phyloP scores from a whole-genome alignment of 2,888 invertebrate species.

The Taenaris catops region DNA sequence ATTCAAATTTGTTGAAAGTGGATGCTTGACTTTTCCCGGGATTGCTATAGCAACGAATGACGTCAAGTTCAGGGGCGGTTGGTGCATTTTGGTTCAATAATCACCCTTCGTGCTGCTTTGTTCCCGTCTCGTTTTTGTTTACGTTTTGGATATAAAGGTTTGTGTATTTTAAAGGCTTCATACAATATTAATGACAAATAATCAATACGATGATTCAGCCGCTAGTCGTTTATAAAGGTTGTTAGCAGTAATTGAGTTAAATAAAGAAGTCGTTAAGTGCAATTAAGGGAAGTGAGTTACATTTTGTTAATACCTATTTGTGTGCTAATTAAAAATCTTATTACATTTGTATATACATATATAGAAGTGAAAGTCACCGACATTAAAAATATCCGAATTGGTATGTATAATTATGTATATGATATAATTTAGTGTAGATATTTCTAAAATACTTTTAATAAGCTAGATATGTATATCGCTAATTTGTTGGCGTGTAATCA shows the following conservation, averaged over 20 bases:
- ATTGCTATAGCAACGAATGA: constrained; percentile 69
- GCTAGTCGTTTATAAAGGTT: background rate
- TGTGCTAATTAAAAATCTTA: no score
- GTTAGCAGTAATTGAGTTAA: constrained; percentile 9
- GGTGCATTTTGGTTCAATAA: constrained; percentile 75
- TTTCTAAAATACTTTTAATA: no score
- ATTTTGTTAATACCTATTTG: background rate
- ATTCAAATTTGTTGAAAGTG: constrained; percentile 33
- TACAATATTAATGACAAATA: background rate
- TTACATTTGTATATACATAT: no score
- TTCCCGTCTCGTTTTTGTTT: constrained; percentile 27
- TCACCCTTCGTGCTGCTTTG: constrained; percentile 35
- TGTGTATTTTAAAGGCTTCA: background rate
- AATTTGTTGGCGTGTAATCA: no score
- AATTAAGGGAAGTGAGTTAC: constrained; percentile 3
- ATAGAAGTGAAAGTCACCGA: no score
- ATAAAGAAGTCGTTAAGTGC: constrained; percentile 2
- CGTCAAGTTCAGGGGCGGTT: constrained; percentile 76
- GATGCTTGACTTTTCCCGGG: constrained; percentile 45
- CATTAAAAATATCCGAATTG: no score
- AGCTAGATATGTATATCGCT: no score
- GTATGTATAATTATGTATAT: no score
- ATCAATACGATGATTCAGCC: constrained; percentile 2
- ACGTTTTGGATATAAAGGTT: constrained; percentile 24
- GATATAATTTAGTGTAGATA: no score